phyloP scores from a whole-genome alignment of 1,140 invertebrate species.

The Steinernema feltiae region DNA sequence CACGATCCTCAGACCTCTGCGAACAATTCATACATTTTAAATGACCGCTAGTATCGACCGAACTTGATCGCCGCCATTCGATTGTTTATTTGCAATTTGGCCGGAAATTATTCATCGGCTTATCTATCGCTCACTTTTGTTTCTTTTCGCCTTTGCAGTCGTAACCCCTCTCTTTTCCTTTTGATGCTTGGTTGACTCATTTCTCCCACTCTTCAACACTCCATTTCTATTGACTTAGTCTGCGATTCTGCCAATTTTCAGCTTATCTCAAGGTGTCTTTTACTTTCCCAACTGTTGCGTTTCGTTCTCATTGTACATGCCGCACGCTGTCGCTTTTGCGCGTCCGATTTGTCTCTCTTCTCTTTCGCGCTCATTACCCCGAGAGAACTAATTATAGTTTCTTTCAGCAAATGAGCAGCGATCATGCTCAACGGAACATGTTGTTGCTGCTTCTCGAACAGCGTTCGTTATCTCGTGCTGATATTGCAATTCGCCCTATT shows the following conservation, averaged over 20 bases:
- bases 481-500: slow-evolving; percentile 12
- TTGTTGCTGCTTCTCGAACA: slow-evolving; percentile 32
- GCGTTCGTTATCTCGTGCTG: slow-evolving; percentile 20
- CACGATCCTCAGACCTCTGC: no score
- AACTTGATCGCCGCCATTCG: background rate
- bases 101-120: slow-evolving; percentile 4
- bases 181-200: background rate
- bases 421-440: slow-evolving; percentile 15
- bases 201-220: background rate
- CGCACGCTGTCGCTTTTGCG: background rate
- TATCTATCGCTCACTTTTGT: background rate
- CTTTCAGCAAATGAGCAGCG: background rate
- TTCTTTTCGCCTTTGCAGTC: background rate
- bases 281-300: background rate
- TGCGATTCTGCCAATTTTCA: background rate
- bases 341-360: background rate
- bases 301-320: background rate
- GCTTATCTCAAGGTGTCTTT: slow-evolving; percentile 5
- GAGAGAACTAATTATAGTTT: background rate
- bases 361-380: background rate
- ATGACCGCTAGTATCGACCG: background rate
- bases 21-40: slow-evolving; percentile 1
- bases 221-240: background rate
- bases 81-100: background rate
- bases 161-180: background rate